These are phyloP conservation scores for Blastomussa wellsi DNA, from an alignment of 92 coral and sea anemone genomes.

Conservation along the genomic window DNA sequence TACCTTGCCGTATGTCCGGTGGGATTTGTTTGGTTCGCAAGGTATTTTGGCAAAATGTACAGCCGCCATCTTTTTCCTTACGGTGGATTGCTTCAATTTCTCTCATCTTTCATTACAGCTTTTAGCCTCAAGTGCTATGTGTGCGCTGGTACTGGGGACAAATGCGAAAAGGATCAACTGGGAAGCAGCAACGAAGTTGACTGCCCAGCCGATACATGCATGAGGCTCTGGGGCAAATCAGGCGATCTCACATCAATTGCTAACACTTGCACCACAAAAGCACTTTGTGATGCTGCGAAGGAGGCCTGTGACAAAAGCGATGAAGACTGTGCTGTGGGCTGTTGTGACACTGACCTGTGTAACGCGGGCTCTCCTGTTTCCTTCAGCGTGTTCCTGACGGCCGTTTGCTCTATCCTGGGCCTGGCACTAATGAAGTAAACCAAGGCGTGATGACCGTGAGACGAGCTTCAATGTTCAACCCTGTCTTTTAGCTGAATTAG, in stretches of 20 bases:
- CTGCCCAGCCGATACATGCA: not conserved
- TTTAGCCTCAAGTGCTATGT: not conserved
- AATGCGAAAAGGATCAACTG: not conserved
- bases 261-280: not conserved
- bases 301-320: not conserved
- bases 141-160: not conserved
- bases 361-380: not conserved
- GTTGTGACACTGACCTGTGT: conserved; percentile 17
- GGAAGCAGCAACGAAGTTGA: not conserved
- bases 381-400: conserved; percentile 1
- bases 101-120: too few species aligned
- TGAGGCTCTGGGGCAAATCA: not conserved
- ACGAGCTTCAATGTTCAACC: too few species aligned
- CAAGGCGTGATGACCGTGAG: not conserved
- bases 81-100: too few species aligned
- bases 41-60: too few species aligned
- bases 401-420: conserved; percentile 9
- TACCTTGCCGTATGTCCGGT: too few species aligned
- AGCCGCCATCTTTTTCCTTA: too few species aligned
- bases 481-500: too few species aligned
- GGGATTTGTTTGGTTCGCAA: too few species aligned
- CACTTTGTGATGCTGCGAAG: not conserved
- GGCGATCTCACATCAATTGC: not conserved
- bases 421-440: conserved; percentile 3
- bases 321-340: conserved; percentile 2